Conservation (phyloP, 2,888 invertebrate species). For the Sisyra nigra region DNA sequence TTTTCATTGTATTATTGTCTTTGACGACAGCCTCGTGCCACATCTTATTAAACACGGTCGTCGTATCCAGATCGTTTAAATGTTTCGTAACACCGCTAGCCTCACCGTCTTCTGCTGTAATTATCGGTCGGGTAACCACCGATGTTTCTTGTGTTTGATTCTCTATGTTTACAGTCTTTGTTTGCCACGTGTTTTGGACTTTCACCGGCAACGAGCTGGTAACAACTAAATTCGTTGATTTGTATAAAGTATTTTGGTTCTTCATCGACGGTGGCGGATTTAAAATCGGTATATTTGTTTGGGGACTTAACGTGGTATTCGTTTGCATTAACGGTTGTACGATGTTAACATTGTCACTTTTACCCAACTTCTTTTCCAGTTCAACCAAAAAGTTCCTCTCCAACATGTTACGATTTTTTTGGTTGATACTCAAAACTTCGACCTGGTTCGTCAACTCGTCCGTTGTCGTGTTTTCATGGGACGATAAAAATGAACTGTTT, state of each 20-base stretch:
- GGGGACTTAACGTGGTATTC: constrained; percentile 27
- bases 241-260: too few species aligned
- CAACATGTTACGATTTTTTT: constrained; percentile 25
- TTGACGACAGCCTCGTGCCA: constrained; percentile 28
- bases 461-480: background rate
- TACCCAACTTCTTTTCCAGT: constrained; percentile 42
- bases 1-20: constrained; percentile 13
- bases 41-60: constrained; percentile 29
- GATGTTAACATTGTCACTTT: constrained; percentile 23
- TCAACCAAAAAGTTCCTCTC: constrained; percentile 45
- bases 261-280: constrained; percentile 28
- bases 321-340: constrained; percentile 14
- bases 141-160: constrained; percentile 1
- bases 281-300: constrained; percentile 27
- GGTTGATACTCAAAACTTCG: background rate
- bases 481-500: background rate
- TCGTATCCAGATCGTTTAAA: constrained; percentile 19
- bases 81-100: constrained; percentile 10
- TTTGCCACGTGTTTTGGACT: constrained; percentile 24
- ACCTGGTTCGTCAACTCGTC: background rate
- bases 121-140: background rate
- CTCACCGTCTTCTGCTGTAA: constrained; percentile 10
- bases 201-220: constrained; percentile 19
- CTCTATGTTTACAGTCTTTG: constrained; percentile 16
- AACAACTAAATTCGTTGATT: constrained; percentile 15